A percentile compares a stretch with the other conserved stretches of the same genome.
These are phyloP conservation scores for Acleris emargana DNA, from an alignment of 2,888 invertebrate species.

Conservation along the genomic window DNA sequence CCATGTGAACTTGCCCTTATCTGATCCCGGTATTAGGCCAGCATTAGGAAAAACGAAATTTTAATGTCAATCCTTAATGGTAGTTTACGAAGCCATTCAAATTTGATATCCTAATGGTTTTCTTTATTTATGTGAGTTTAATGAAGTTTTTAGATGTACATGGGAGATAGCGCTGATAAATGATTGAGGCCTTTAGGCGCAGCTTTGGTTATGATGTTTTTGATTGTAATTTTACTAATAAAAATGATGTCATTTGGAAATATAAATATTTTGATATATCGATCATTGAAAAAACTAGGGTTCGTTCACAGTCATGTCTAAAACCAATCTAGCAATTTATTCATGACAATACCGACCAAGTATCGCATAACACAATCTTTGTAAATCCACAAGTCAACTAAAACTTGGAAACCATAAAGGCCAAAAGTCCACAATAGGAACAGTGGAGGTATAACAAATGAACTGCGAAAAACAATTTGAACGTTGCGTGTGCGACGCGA, in stretches of 20 bases:
- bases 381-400: too few species aligned
- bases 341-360: too few species aligned
- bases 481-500: constrained; percentile 44
- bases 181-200: constrained; percentile 18
- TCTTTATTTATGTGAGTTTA: constrained; percentile 41
- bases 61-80: constrained; percentile 56
- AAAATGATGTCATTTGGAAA: too few species aligned
- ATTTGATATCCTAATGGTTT: constrained; percentile 42
- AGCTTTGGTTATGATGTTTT: constrained; percentile 13
- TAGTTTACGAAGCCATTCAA: constrained; percentile 29
- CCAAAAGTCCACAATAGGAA: constrained; percentile 28
- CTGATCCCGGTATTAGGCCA: constrained; percentile 60
- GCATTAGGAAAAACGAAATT: constrained; percentile 64
- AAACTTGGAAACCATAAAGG: too few species aligned
- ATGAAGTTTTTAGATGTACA: constrained; percentile 34
- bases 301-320: too few species aligned
- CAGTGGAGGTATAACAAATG: constrained; percentile 25
- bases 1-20: constrained; percentile 70
- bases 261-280: too few species aligned
- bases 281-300: too few species aligned
- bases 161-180: constrained; percentile 30
- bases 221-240: too few species aligned
- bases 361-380: too few species aligned
- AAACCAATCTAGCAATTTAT: too few species aligned
- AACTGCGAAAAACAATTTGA: constrained; percentile 45